Conservation (phyloP, 2,888 invertebrate genomes). For the Tenthredo livida region DNA sequence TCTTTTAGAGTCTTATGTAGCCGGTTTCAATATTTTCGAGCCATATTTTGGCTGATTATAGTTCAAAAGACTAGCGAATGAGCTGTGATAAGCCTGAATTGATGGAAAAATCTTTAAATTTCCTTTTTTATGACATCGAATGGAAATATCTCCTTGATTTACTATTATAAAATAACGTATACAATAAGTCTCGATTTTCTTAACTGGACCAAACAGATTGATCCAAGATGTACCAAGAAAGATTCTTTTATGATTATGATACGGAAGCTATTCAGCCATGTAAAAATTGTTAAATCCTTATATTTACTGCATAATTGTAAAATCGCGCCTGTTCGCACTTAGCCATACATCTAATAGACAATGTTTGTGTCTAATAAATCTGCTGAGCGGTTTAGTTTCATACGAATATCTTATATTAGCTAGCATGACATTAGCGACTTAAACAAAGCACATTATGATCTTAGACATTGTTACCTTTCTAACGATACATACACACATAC, state of each 20-base stretch:
- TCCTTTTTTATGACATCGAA: background rate
- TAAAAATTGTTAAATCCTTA: background rate
- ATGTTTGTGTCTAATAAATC: background rate
- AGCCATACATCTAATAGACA: slow-evolving; percentile 17
- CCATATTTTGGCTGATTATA: background rate
- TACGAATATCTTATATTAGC: background rate
- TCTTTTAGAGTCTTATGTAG: background rate
- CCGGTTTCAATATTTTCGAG: background rate
- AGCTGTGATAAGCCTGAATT: background rate
- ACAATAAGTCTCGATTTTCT: background rate
- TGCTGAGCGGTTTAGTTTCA: slow-evolving; percentile 10
- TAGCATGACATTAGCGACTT: slow-evolving; percentile 46
- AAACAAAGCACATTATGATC: slow-evolving; percentile 8
- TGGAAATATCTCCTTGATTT: background rate
- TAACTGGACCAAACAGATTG: background rate
- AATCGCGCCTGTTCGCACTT: background rate
- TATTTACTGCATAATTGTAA: slow-evolving; percentile 8
- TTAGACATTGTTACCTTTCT: slow-evolving; percentile 15
- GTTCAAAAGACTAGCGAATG: background rate
- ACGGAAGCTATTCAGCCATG: background rate
- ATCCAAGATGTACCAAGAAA: background rate
- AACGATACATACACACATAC: background rate
- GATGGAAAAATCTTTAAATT: background rate
- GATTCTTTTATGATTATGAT: background rate
- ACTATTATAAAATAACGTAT: background rate